A percentile compares a stretch with the other conserved stretches of the same genome.
phyloP scores from a whole-genome alignment of 2,797 vertebrate genomes.

The Gobionotothen gibberifrons region DNA sequence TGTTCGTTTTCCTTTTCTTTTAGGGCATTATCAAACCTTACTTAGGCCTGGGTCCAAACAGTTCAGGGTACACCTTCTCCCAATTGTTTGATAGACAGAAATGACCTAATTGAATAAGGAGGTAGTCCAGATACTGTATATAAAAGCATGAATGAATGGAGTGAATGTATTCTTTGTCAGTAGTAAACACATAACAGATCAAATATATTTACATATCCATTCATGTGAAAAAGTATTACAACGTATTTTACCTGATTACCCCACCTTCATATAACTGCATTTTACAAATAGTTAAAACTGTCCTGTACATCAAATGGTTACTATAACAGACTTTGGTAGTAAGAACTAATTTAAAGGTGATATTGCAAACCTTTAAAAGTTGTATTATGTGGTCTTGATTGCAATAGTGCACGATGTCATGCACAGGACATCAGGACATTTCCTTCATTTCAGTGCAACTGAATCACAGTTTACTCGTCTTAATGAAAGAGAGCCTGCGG shows the following conservation, averaged over 20 bases:
- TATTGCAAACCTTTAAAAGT: not conserved
- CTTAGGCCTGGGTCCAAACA: not conserved
- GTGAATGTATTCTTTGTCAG: not conserved
- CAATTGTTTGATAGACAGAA: not conserved
- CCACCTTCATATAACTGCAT: not conserved
- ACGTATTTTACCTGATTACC: not conserved
- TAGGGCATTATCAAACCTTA: constrained; percentile 3
- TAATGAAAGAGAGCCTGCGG: not conserved
- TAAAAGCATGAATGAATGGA: not conserved
- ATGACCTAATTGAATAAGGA: not conserved
- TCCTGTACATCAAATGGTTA: not conserved
- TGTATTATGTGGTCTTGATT: not conserved
- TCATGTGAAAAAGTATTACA: not conserved
- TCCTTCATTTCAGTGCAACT: not conserved
- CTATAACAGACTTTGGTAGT: not conserved
- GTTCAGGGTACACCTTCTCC: not conserved
- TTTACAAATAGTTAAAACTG: not conserved
- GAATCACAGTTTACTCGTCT: not conserved
- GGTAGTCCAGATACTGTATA: not conserved
- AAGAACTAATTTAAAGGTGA: not conserved
- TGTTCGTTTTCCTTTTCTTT: not conserved
- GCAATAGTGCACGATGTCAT: not conserved
- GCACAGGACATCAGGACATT: not conserved
- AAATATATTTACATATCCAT: not conserved
- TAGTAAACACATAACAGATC: not conserved